Conservation (phyloP, 2,113 vertebrate species). For the Tauraco erythrolophus region DNA sequence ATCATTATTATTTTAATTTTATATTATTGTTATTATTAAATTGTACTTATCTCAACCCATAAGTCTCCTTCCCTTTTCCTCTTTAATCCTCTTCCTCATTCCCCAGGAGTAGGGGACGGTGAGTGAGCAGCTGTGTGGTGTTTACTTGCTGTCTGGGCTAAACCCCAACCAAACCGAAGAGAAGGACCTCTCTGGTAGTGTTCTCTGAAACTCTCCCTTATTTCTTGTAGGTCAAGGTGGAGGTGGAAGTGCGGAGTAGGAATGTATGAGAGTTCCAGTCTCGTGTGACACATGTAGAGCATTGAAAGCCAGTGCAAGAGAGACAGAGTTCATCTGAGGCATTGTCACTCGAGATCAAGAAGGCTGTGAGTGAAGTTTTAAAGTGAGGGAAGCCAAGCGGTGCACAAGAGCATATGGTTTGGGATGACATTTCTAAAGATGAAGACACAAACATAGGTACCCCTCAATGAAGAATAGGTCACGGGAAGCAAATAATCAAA, state of each 20-base stretch:
- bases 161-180: not conserved
- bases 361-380: not conserved
- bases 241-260: not conserved
- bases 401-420: not conserved
- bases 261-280: not conserved
- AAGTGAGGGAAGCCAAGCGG: not conserved
- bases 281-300: not conserved
- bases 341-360: not conserved
- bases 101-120: no score
- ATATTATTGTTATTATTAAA: no score
- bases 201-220: not conserved
- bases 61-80: no score
- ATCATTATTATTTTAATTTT: no score
- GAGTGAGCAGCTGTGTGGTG: no score
- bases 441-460: not conserved
- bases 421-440: slow-evolving; percentile 15
- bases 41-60: no score
- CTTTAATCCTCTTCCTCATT: no score
- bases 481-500: not conserved
- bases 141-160: no score
- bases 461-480: not conserved
- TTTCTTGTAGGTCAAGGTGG: not conserved
- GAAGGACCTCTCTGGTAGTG: not conserved
- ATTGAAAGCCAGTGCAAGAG: not conserved
- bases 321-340: not conserved